Evolutionary conservation across 1,140 invertebrate species (phyloP), one percentile per base, ranked within the genome.

Genomic region (Drosophila takahashii): DNA sequence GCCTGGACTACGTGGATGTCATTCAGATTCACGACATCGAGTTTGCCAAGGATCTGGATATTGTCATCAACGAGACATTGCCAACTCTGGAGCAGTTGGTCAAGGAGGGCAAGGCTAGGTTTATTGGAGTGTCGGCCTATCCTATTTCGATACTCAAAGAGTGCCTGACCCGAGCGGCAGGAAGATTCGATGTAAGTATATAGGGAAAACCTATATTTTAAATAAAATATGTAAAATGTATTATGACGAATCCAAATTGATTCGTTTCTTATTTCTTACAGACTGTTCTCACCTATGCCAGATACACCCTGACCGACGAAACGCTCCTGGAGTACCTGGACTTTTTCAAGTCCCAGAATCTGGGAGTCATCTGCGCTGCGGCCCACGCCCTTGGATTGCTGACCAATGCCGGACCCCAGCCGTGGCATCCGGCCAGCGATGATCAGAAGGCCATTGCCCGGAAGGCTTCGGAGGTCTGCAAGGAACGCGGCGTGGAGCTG

Each of bases 11-110:
- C 91, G 94, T 99, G 0, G 98, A 99, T 92, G 92, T 99, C 48
- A 95, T 98, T 87, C 91, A 98, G 96, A 94, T 98, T 32, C 98
- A 99, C 85, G 98, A 99, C 87, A 93, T 97, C 48, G 98, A 98
- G 90, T 99, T 98, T 92, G 96, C 96, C 2, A 94, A 95, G n/a
- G 95, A 94, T 62, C 87, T 96, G 3, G 95, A 97, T 32, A 93
- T 96, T 32, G 94, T 99, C 7, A 75, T 98, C 3, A 96, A 96
- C 32, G 97, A 98, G 93, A 98, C 97, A 0, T 84, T 99, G 36
- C 97, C 97, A 26, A 95, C 95, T 9, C 89, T 98, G 15, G 94
- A 96, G 66, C 94, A 94, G 81, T 93, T 96, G 13, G 95, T 96
- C 13, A 93, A 95, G 11, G 93, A 95, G 42, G 96, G 97, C 16